These are phyloP conservation scores for Pica pica DNA, from an alignment of 2,113 vertebrate genomes.

Conservation along the genomic window DNA sequence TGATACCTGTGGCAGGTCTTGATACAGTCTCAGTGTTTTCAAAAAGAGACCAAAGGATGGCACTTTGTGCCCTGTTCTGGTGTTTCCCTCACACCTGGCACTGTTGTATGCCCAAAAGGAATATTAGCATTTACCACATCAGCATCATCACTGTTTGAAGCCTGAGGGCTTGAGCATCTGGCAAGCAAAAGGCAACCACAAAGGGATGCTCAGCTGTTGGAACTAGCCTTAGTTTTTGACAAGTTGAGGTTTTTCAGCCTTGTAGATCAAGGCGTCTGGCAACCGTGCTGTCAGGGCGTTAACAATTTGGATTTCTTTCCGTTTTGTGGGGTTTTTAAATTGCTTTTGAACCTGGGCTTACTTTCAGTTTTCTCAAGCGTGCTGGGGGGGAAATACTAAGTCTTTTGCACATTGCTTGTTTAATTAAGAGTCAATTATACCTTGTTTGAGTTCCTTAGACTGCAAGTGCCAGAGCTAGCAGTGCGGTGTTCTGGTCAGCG, in stretches of 20 bases:
- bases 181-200: neutral
- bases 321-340: neutral
- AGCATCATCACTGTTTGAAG: neutral
- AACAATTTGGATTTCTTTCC: neutral
- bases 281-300: neutral
- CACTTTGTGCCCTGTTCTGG: neutral
- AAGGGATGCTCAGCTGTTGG: neutral
- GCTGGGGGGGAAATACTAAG: neutral
- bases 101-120: neutral
- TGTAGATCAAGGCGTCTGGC: slow-evolving; percentile 19
- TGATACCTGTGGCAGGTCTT: neutral
- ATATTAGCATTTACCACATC: neutral
- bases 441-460: neutral
- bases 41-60: neutral
- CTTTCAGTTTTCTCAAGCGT: neutral
- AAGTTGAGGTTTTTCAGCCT: slow-evolving; percentile 11
- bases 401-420: neutral
- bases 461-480: neutral
- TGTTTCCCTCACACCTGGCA: neutral
- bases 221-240: neutral
- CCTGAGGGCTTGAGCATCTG: neutral
- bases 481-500: neutral
- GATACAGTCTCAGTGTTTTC: neutral
- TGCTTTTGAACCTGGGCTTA: neutral
- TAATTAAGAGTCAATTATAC: neutral